These are phyloP conservation scores for Nipponacmea schrenckii DNA, from an alignment of 2,888 invertebrate genomes.

Conservation along the genomic window DNA sequence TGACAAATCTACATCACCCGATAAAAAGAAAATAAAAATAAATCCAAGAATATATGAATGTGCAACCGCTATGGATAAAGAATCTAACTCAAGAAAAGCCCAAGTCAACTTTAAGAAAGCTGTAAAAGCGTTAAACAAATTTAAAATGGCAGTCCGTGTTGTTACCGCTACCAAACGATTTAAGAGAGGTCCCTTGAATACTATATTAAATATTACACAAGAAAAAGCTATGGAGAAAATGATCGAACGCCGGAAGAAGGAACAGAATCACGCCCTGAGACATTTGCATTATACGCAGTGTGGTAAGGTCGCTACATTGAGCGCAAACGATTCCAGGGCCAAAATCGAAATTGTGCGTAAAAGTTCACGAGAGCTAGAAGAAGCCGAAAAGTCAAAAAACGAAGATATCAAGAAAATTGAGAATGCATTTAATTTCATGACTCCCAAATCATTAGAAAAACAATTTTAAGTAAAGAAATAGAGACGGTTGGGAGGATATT, in stretches of 20 bases:
- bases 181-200: slow-evolving; percentile 25
- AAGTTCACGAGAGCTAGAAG: not conserved
- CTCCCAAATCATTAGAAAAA: no score
- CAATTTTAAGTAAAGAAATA: no score
- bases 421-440: not conserved
- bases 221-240: slow-evolving; percentile 33
- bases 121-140: slow-evolving; percentile 25
- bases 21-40: no score
- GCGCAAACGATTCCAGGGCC: not conserved
- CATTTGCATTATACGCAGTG: slow-evolving; percentile 16
- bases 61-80: not conserved
- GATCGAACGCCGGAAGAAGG: slow-evolving; percentile 17
- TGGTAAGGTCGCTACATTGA: slow-evolving; percentile 22
- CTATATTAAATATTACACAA: slow-evolving; percentile 34
- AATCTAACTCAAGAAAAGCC: not conserved
- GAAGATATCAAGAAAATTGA: not conserved
- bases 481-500: no score
- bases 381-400: not conserved
- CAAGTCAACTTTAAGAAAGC: slow-evolving; percentile 22
- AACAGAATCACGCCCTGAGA: slow-evolving; percentile 18
- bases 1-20: no score
- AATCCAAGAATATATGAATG: not conserved
- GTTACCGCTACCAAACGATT: slow-evolving; percentile 27
- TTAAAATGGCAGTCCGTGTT: slow-evolving; percentile 24
- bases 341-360: not conserved